Evolutionary conservation across 2,888 invertebrate species (phyloP).

Genomic region (Phortica okadai): DNA sequence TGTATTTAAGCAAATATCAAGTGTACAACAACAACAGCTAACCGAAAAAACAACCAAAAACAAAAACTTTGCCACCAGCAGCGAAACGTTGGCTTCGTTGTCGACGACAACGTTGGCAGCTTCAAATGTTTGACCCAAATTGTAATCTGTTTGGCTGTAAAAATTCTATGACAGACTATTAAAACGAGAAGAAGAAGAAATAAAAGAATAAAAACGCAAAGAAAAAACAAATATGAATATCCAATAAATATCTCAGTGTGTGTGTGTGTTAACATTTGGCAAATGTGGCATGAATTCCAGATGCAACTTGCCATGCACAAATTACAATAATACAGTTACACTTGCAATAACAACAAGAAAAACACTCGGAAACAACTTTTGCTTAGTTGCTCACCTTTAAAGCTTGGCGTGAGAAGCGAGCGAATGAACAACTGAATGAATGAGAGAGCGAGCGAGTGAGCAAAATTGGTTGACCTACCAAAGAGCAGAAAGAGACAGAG

Average conservation of each 20-base stretch:
- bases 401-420: not conserved
- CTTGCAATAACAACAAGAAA: not conserved
- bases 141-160: not conserved
- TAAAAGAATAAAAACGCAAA: not conserved
- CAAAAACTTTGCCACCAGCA: not conserved
- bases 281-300: conserved; percentile 20
- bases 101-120: not conserved
- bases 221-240: not conserved
- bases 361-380: conserved; percentile 18
- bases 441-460: too few species aligned
- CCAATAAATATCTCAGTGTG: not conserved
- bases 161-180: not conserved
- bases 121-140: not conserved
- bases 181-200: not conserved
- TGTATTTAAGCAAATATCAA: not conserved
- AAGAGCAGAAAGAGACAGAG: too few species aligned
- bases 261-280: not conserved
- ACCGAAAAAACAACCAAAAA: not conserved
- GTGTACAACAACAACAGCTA: conserved; percentile 2
- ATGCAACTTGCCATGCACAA: not conserved
- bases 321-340: not conserved
- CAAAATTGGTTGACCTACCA: too few species aligned
- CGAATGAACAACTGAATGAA: not conserved
- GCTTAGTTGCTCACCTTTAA: conserved; percentile 33
- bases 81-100: too few species aligned